phyloP scores from a whole-genome alignment of 2,888 invertebrate species.

The Cynaeus angustus region DNA sequence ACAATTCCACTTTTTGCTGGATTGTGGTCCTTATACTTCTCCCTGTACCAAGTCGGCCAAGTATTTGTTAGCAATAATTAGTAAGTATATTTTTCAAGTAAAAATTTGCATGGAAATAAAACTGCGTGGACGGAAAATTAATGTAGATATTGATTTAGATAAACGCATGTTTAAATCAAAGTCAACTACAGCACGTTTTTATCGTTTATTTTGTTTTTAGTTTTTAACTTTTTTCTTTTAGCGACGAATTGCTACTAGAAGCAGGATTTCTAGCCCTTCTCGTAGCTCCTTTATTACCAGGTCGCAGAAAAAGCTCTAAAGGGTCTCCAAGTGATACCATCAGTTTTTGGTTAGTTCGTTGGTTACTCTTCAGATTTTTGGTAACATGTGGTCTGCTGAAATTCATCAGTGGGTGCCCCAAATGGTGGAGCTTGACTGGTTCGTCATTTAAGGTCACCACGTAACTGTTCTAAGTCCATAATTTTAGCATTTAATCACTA shows the following conservation, averaged over 20 bases:
- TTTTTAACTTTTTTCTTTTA: slow-evolving; percentile 60
- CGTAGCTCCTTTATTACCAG: slow-evolving; percentile 78
- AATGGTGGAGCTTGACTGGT: slow-evolving; percentile 88
- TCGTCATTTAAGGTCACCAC: not conserved
- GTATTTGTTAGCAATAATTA: slow-evolving; percentile 84
- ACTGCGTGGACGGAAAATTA: no score
- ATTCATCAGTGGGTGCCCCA: slow-evolving; percentile 80
- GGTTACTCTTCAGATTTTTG: slow-evolving; percentile 83
- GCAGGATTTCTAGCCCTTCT: slow-evolving; percentile 81
- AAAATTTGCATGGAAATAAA: no score
- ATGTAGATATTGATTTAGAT: no score
- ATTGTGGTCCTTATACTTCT: slow-evolving; percentile 82
- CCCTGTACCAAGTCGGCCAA: slow-evolving; percentile 84
- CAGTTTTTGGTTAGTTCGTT: slow-evolving; percentile 80
- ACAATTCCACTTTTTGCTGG: slow-evolving; percentile 76
- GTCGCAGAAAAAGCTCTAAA: slow-evolving; percentile 68
- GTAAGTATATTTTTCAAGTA: slow-evolving; percentile 71
- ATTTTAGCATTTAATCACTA: slow-evolving; percentile 77
- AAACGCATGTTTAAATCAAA: no score
- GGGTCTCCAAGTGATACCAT: slow-evolving; percentile 73
- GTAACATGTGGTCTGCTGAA: slow-evolving; percentile 83
- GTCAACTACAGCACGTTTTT: no score
- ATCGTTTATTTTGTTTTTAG: no score
- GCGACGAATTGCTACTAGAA: slow-evolving; percentile 84
- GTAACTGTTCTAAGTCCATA: slow-evolving; percentile 9